A percentile compares a stretch with the other conserved stretches of the same genome.
Evolutionary conservation across 2,797 vertebrate genomes (phyloP).

Genomic region (Yasuhikotakia modesta): DNA sequence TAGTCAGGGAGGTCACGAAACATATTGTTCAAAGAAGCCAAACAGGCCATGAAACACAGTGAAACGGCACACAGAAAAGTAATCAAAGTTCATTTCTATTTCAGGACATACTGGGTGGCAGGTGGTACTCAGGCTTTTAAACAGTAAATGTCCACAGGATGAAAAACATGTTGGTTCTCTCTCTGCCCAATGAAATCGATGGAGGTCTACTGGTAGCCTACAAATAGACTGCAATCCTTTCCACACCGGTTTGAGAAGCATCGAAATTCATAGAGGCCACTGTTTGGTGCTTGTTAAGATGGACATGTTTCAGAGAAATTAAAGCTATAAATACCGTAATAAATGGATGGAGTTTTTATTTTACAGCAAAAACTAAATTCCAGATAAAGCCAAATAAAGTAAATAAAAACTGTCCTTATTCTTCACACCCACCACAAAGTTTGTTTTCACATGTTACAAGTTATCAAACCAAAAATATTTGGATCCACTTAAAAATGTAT

Average conservation of each 20-base stretch:
- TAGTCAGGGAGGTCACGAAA: constrained; percentile 54
- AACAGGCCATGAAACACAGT: constrained; percentile 32
- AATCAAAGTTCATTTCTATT: constrained; percentile 54
- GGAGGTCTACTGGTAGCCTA: constrained; percentile 13
- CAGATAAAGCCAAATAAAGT: not conserved
- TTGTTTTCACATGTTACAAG: not conserved
- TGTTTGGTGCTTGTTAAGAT: not conserved
- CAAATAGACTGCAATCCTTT: not conserved
- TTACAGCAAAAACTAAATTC: not conserved
- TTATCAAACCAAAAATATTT: not conserved
- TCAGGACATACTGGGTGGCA: constrained; percentile 52
- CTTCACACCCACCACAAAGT: not conserved
- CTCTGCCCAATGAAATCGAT: constrained; percentile 60
- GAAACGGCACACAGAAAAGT: constrained; percentile 48
- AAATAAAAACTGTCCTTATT: constrained; percentile 24
- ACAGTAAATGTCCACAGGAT: constrained; percentile 52
- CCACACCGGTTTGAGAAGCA: not conserved
- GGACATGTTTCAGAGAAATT: not conserved
- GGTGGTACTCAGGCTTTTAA: constrained; percentile 21
- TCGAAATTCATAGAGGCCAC: constrained; percentile 15
- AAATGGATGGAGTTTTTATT: not conserved
- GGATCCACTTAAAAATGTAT: not conserved
- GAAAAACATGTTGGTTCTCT: constrained; percentile 49
- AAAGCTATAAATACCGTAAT: not conserved
- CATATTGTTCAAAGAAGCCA: constrained; percentile 57